Conservation (phyloP, 2,888 invertebrate species). For the Andrena flavipes region DNA sequence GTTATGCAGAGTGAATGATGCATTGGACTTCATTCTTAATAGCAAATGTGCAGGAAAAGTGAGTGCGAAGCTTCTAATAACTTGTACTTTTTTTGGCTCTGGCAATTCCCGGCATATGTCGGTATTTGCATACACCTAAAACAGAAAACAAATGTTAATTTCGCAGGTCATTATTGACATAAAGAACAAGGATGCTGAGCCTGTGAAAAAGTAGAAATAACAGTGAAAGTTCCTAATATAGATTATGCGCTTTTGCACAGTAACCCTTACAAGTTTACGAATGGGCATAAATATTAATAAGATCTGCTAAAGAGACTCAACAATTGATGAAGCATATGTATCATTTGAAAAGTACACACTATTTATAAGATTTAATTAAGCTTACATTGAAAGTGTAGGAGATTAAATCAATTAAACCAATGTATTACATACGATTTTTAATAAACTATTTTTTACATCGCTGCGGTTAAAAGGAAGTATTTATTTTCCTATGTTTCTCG, state of each 20-base stretch:
- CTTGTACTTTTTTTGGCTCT: background rate
- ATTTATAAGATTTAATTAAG: background rate
- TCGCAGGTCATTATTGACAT: conserved; percentile 79
- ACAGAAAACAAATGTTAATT: conserved; percentile 35
- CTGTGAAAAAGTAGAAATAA: conserved; percentile 44
- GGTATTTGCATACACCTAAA: conserved; percentile 5
- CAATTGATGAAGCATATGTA: background rate
- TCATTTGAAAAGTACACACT: background rate
- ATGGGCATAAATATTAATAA: background rate
- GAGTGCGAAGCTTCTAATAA: conserved; percentile 30
- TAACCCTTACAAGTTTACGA: conserved; percentile 12
- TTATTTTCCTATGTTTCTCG: background rate
- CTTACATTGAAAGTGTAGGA: background rate
- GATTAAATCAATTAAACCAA: background rate
- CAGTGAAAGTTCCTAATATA: background rate
- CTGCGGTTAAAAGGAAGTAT: background rate
- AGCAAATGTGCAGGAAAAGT: conserved; percentile 88
- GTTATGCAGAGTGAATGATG: conserved; percentile 87
- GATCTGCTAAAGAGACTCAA: background rate
- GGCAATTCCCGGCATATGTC: background rate
- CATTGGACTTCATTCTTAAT: conserved; percentile 86
- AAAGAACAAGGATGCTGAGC: conserved; percentile 75
- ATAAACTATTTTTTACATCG: conserved; percentile 38
- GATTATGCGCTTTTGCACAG: conserved; percentile 4
- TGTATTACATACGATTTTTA: conserved; percentile 21